Evolutionary conservation across 2,113 vertebrate species (phyloP), one percentile per base, ranked within the genome.

Genomic region (Prinia subflava): DNA sequence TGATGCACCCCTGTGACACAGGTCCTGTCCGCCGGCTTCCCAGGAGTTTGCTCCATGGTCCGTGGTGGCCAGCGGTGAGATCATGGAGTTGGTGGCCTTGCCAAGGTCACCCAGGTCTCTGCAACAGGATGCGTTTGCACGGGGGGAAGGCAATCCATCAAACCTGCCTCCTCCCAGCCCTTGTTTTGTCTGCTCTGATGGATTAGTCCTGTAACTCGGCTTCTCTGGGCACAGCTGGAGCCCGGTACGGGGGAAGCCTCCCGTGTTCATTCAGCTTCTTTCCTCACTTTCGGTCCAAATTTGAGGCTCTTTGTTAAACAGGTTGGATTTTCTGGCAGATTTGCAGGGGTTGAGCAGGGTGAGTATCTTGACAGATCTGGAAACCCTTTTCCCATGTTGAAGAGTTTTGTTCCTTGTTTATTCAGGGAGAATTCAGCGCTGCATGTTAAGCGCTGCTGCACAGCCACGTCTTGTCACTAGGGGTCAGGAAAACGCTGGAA

Each of bases 401-500:
- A 53, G 42, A 69, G 57, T 49, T 93, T 82, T 85, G 31, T 37
- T 75, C 68, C 35, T 33, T 20, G 59, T 77, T 88, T 65, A 15
- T 18, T 23, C 5, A 0, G 64, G 49, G 9, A 39, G 67, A 11
- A 31, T 6, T 67, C 14, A 28, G 89, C 1, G 0, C 76, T 1
- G 50, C 79, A 3, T 24, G 46, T 42, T 10, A 13, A 90, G 82
- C 3, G 1, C 37, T 49, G 87, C 64, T 95, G 95, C 74, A 87
- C 52, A 62, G 53, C 53, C 71, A 1, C 1, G 1, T 89, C 56
- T 74, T 69, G 91, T 94, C 97, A 95, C 96, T 95, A 97, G 97
- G 78, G 94, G 97, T 97, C 97, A 97, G 94, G 90, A 47, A 91
- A 92, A 92, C 4, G 75, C 95, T 94, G 89, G 46, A 56, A 69